These are phyloP conservation scores for Natrix natrix DNA, from an alignment of 2,797 vertebrate genomes.

Conservation along the genomic window DNA sequence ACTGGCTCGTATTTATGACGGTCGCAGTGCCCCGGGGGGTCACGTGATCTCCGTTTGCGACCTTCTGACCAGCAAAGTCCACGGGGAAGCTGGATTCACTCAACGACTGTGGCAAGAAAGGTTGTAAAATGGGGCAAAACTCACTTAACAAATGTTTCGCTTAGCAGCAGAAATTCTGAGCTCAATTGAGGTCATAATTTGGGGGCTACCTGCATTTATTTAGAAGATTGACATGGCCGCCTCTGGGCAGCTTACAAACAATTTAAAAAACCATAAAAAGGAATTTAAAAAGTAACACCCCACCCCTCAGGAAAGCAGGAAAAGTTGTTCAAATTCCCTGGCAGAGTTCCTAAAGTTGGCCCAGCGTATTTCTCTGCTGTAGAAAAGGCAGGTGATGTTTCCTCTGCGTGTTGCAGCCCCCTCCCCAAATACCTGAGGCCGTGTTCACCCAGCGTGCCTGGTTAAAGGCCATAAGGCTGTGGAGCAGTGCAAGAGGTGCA, in stretches of 20 bases:
- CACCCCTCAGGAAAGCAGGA: too few species aligned
- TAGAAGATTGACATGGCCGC: accelerated
- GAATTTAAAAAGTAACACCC: too few species aligned
- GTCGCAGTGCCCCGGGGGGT: too few species aligned
- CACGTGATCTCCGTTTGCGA: too few species aligned
- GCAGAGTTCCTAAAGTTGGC: background rate
- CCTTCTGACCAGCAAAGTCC: too few species aligned
- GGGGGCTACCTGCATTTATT: background rate
- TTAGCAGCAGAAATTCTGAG: too few species aligned
- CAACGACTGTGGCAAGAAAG: too few species aligned
- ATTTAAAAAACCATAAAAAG: background rate
- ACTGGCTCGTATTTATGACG: too few species aligned
- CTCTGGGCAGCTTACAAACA: background rate
- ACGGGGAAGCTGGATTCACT: too few species aligned
- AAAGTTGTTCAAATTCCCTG: background rate
- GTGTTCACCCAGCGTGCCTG: background rate
- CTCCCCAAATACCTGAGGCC: background rate
- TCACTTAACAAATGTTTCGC: too few species aligned
- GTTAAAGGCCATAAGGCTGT: background rate
- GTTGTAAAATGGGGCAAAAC: too few species aligned
- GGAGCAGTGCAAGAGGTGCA: background rate
- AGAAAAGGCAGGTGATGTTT: background rate
- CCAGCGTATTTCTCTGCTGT: background rate
- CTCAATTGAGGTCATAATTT: too few species aligned
- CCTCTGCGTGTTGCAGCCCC: background rate